Evolutionary conservation across 1,140 invertebrate genomes (phyloP), one percentile per base, ranked within the genome.

Genomic region (Pseudomyrmex concolor): DNA sequence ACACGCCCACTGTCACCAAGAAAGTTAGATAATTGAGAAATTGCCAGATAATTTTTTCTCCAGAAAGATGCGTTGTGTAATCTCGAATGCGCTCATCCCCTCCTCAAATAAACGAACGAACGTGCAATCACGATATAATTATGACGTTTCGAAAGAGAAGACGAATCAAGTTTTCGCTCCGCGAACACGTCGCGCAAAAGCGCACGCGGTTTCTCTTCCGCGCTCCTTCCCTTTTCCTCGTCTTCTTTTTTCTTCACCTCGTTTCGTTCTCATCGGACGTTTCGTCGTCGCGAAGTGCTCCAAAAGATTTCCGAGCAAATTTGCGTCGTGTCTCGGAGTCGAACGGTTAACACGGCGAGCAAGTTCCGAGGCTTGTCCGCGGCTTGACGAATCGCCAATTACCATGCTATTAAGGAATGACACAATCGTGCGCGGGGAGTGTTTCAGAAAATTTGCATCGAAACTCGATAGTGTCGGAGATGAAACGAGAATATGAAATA

Each of bases 91-190:
- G 19, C 43, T 43, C 51, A 70, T 15, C 19, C 57, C 51, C 50
- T 54, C 45, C n/a, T 57, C 73, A 71, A 86, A 80, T 87, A 87
- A 87, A 87, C 74, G 71, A 87, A 87, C 86, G 63, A 80, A 84
- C 73, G 85, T 66, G 82, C 77, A 87, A 87, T 87, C 84, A 87
- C 70, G 63, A 83, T 77, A 84, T 87, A 87, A 87, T 87, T 87
- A 87, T 83, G 85, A 87, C 64, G 86, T 81, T 54, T 73, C 68
- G 22, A 70, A 74, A 81, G 57, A 68, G 83, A 78, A 63, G 43
- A 43, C 57, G 73, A 87, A 83, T 70, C 81, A 66, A 62, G 86
- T 87, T 72, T 59, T 34, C 34, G 34, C 34, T 34, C 34, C 85
- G 60, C 60, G 68, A 51, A 57, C 48, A 81, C 74, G 68, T 63